Base-by-base conservation (phyloP, 2,797 vertebrate species). In the Myiotriccus ornatus region DNA sequence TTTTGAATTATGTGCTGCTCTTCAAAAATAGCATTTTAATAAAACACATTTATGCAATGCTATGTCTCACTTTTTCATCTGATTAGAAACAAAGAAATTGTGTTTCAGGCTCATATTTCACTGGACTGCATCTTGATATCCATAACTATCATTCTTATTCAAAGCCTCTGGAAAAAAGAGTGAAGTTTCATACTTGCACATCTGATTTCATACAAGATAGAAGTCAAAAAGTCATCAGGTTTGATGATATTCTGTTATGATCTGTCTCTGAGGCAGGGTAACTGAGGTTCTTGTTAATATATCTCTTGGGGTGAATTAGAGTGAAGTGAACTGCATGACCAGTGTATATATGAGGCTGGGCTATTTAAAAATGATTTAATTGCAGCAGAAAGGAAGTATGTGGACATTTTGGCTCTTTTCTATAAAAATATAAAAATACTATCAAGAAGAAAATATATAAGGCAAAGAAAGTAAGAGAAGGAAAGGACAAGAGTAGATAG, bases 1-100 rank as follows among this genome's bases (percentile, higher is more conserved):
- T 90, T 60, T 57, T 83, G 47, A 92, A 71, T 85, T 80, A 76
- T 44, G 28, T 85, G 13, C 62, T 86, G 80, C 18, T 71, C 25
- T 55, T 90, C 78, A 70, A 81, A 92, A 92, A 70, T 13, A 70
- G 10, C 34, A 64, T 69, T 90, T 94, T 91, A 95, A 87, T 75
- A 68, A 76, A 64, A 23, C 2, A 24, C 23, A 16, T 41, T 90
- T 59, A 82, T 73, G 14, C 35, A 63, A 55, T 35, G 22, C 7
- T 63, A 44, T 70, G 19, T 78, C 20, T 89, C 53, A 47, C 57
- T 87, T 24, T n/a, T 37, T 84, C 41, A 77, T 70, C 32, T 89
- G 57, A 71, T 78, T 71, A 74, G 55, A 78, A 84, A 10, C 7
- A 62, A 64, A 6, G 13, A 63, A 46, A 14, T n/a, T 25, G 9